Evolutionary conservation across 1,140 invertebrate species (phyloP).

Genomic region (Drosophila takahashii): DNA sequence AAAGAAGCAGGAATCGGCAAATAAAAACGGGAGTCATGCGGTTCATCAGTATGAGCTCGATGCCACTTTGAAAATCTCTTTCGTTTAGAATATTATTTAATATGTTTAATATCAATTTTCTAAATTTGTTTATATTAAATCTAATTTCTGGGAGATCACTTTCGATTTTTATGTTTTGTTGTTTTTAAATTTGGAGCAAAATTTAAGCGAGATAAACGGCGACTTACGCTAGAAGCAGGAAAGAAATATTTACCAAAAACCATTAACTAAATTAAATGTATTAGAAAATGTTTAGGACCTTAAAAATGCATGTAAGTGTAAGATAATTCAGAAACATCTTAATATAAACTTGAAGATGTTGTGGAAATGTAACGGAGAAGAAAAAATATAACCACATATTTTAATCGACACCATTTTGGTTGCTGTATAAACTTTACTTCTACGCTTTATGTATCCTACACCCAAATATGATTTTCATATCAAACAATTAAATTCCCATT

Average conservation of each 20-base stretch:
- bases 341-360: slow-evolving; percentile 25
- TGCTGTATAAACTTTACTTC: slow-evolving; percentile 49
- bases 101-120: background rate
- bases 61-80: slow-evolving; percentile 9
- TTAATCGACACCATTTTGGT: slow-evolving; percentile 28
- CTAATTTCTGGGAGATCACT: slow-evolving; percentile 4
- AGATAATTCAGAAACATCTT: slow-evolving; percentile 55
- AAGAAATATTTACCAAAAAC: slow-evolving; percentile 22
- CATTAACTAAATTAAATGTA: slow-evolving; percentile 73
- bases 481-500: slow-evolving; percentile 19
- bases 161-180: background rate
- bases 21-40: slow-evolving; percentile 30
- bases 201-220: background rate
- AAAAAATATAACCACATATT: slow-evolving; percentile 10
- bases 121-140: background rate
- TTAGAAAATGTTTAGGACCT: slow-evolving; percentile 80
- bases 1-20: slow-evolving; percentile 34
- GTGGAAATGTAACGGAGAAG: slow-evolving; percentile 20
- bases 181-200: background rate
- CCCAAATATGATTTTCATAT: slow-evolving; percentile 41
- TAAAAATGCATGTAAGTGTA: slow-evolving; percentile 65
- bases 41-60: slow-evolving; percentile 39
- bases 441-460: slow-evolving; percentile 15
- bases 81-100: slow-evolving; percentile 10
- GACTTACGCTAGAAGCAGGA: slow-evolving; percentile 2